Percentiles rank a stretch among this genome's conserved stretches.
phyloP scores from a whole-genome alignment of 2,888 invertebrate genomes.

The Catocala nupta region DNA sequence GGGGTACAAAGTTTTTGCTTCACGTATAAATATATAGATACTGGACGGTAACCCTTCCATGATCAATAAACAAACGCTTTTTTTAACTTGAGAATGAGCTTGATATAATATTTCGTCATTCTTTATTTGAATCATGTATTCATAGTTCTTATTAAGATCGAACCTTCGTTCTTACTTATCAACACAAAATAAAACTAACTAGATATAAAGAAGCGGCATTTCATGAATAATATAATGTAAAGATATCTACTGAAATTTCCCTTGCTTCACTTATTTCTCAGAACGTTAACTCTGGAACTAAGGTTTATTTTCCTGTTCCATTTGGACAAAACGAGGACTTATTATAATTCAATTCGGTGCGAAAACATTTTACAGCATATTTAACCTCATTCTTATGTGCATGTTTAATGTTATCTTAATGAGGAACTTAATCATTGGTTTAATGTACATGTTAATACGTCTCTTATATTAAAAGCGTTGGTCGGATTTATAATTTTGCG shows the following conservation, averaged over 20 bases:
- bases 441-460: slow-evolving; percentile 34
- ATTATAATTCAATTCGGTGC: slow-evolving; percentile 42
- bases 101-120: too few relatives aligned
- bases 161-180: slow-evolving; percentile 6
- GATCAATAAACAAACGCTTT: too few relatives aligned
- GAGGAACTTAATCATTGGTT: slow-evolving; percentile 36
- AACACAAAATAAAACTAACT: slow-evolving; percentile 33
- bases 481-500: slow-evolving; percentile 3
- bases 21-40: too few relatives aligned
- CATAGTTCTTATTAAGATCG: too few relatives aligned
- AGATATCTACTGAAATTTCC: slow-evolving; percentile 44
- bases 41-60: too few relatives aligned
- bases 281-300: slow-evolving; percentile 43
- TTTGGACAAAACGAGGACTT: slow-evolving; percentile 40
- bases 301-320: slow-evolving; percentile 61
- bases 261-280: slow-evolving; percentile 39
- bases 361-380: slow-evolving; percentile 47
- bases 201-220: slow-evolving; percentile 31
- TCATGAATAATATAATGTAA: slow-evolving; percentile 47
- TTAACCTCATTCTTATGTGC: slow-evolving; percentile 50
- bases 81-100: too few relatives aligned
- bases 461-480: slow-evolving; percentile 13
- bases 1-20: too few relatives aligned
- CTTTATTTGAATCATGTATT: too few relatives aligned
- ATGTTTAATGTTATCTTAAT: slow-evolving; percentile 42